Conservation (phyloP, 1,140 invertebrate species). For the Drosophila dunni region DNA sequence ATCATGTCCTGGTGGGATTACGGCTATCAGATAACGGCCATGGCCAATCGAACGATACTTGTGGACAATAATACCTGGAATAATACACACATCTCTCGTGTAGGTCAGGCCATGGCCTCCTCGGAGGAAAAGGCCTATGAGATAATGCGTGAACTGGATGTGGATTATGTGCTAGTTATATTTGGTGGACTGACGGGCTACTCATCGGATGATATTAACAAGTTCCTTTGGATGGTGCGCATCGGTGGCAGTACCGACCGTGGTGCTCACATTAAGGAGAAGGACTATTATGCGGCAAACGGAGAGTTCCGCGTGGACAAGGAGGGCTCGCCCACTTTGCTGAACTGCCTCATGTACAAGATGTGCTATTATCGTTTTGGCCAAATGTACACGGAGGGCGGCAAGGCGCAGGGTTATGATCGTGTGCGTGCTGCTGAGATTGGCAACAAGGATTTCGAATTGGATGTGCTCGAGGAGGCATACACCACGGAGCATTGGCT, state of each 20-base stretch:
- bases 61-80: slow-evolving; percentile 99
- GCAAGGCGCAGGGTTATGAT: slow-evolving; percentile 95
- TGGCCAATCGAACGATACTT: slow-evolving; percentile 98
- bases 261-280: slow-evolving; percentile 97
- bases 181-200: slow-evolving; percentile 99
- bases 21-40: slow-evolving; percentile 99
- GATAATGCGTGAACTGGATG: slow-evolving; percentile 98
- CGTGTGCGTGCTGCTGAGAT: slow-evolving; percentile 96
- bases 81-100: slow-evolving; percentile 98
- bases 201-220: slow-evolving; percentile 99
- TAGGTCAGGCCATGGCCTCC: slow-evolving; percentile 99
- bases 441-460: slow-evolving; percentile 97
- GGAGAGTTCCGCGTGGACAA: slow-evolving; percentile 98
- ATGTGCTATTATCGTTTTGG: slow-evolving; percentile 98
- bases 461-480: slow-evolving; percentile 96
- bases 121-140: slow-evolving; percentile 98
- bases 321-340: slow-evolving; percentile 93
- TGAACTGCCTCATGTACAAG: slow-evolving; percentile 98
- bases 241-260: slow-evolving; percentile 98
- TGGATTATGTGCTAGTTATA: slow-evolving; percentile 98
- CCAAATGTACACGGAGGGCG: slow-evolving; percentile 96
- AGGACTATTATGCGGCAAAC: slow-evolving; percentile 97
- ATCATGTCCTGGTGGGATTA: slow-evolving; percentile 99
- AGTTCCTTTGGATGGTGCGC: slow-evolving; percentile 99
- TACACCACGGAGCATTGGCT: slow-evolving; percentile 98